Percentiles rank a stretch among this genome's conserved stretches.
Conservation (phyloP, 2,113 vertebrate species). For the Mola mola region DNA sequence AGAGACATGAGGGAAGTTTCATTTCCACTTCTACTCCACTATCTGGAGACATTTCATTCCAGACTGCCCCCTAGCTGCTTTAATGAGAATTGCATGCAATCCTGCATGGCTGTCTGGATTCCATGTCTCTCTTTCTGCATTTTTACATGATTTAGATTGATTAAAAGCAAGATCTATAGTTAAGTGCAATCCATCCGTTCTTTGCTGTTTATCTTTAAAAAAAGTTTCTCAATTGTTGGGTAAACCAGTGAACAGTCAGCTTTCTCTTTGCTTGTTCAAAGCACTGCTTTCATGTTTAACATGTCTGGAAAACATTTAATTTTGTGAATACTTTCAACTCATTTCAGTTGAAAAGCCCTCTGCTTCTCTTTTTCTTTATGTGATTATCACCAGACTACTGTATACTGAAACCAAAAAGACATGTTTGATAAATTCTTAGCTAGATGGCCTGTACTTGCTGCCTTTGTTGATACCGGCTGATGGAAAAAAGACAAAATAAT, state of each 20-base stretch:
- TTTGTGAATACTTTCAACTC: not conserved
- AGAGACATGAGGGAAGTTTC: slow-evolving; percentile 34
- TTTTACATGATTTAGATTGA: too few species aligned
- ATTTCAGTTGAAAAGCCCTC: not conserved
- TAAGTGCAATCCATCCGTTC: too few species aligned
- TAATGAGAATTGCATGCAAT: slow-evolving; percentile 20
- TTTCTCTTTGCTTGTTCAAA: slow-evolving; percentile 20
- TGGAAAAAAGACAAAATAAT: not conserved
- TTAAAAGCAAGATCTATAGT: too few species aligned
- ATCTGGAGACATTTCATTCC: slow-evolving; percentile 57
- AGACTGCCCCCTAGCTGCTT: slow-evolving; percentile 79
- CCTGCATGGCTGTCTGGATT: not conserved
- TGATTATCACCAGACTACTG: too few species aligned
- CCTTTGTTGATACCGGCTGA: not conserved
- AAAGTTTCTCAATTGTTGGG: slow-evolving; percentile 39
- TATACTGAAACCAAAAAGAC: too few species aligned
- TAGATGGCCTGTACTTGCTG: not conserved
- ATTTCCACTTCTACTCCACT: slow-evolving; percentile 43
- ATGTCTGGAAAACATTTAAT: slow-evolving; percentile 22
- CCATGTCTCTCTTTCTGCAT: not conserved
- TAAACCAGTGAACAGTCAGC: slow-evolving; percentile 31
- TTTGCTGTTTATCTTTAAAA: slow-evolving; percentile 12
- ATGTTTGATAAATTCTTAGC: not conserved
- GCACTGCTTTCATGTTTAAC: slow-evolving; percentile 66
- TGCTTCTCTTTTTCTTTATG: not conserved